These are phyloP conservation scores for Melanotaenia pygmaea DNA, from an alignment of 2,797 vertebrate genomes.

Conservation along the genomic window DNA sequence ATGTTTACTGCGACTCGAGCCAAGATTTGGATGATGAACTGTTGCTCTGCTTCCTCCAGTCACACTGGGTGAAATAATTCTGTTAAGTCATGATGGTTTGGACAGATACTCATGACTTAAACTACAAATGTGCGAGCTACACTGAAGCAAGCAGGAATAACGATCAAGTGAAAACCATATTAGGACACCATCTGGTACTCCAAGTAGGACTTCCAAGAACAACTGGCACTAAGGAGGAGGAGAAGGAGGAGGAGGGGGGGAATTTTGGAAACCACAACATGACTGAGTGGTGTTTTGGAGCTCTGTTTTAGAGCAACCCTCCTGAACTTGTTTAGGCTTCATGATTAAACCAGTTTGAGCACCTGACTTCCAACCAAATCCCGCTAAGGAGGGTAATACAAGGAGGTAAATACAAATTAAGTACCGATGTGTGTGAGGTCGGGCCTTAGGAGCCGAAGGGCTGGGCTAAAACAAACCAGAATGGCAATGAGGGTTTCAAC, in stretches of 20 bases:
- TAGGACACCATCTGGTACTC: constrained; percentile 59
- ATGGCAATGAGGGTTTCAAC: constrained; percentile 40
- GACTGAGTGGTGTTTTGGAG: constrained; percentile 41
- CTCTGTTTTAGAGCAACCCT: not conserved
- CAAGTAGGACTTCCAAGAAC: constrained; percentile 58
- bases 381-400: not conserved
- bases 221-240: constrained; percentile 49
- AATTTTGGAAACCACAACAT: constrained; percentile 38
- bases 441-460: constrained; percentile 14
- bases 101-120: constrained; percentile 14
- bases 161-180: constrained; percentile 51
- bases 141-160: constrained; percentile 24
- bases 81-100: constrained; percentile 28
- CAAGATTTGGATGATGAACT: constrained; percentile 9
- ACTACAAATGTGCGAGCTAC: constrained; percentile 23
- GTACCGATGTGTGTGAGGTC: constrained; percentile 20
- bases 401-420: constrained; percentile 36
- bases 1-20: constrained; percentile 1
- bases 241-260: constrained; percentile 12
- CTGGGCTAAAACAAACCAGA: constrained; percentile 42
- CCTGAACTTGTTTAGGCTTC: constrained; percentile 51
- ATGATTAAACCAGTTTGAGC: constrained; percentile 38
- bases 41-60: constrained; percentile 29
- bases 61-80: constrained; percentile 15
- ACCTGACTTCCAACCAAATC: constrained; percentile 47